A percentile compares a stretch with the other conserved stretches of the same genome.
phyloP scores from a whole-genome alignment of 1,140 invertebrate species.

The Portunus trituberculatus region DNA sequence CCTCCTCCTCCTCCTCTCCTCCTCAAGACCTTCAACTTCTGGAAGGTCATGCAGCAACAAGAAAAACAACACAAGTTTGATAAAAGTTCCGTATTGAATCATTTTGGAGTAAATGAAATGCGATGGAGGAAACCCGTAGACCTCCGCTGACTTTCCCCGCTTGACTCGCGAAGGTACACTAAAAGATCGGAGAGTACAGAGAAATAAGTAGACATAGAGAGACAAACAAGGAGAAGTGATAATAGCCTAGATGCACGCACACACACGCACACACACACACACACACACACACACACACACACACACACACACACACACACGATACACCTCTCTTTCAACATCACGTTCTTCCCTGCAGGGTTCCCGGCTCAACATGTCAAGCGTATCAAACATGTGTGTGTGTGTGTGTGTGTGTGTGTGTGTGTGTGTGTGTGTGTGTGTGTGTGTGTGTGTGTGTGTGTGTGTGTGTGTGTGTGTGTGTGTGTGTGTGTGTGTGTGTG shows the following conservation, averaged over 20 bases:
- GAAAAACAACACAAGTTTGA: neutral
- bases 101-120: neutral
- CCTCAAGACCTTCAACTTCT: neutral
- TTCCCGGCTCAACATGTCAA: constrained; percentile 8
- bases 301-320: neutral
- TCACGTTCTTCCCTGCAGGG: neutral
- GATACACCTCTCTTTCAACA: neutral
- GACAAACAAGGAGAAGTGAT: neutral
- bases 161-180: too few species aligned
- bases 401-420: too few species aligned
- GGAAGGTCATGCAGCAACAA: neutral
- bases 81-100: too few species aligned
- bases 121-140: neutral
- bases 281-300: constrained; percentile 9
- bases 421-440: too few species aligned
- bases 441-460: too few species aligned
- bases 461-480: too few species aligned
- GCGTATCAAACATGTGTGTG: neutral
- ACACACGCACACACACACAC: neutral
- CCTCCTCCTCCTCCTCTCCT: neutral
- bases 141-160: neutral
- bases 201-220: too few species aligned
- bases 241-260: neutral
- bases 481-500: too few species aligned
- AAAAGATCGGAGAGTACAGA: too few species aligned